phyloP scores from a whole-genome alignment of 2,888 invertebrate species.

The Bibio marci region DNA sequence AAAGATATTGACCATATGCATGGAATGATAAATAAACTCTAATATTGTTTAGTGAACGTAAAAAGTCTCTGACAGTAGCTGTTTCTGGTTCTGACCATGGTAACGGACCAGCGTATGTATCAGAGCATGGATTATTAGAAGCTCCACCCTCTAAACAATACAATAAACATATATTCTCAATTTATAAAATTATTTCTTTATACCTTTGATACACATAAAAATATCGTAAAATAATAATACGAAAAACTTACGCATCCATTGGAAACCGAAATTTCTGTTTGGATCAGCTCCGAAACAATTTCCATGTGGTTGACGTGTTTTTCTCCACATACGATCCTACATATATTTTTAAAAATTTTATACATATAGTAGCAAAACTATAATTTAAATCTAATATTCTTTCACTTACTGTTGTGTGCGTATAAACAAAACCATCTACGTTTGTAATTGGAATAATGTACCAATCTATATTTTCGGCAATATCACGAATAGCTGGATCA shows the following conservation, averaged over 20 bases:
- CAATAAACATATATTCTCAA: slow-evolving; percentile 20
- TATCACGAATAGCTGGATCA: slow-evolving; percentile 33
- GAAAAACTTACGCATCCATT: slow-evolving; percentile 16
- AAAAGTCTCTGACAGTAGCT: slow-evolving; percentile 20
- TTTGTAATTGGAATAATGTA: slow-evolving; percentile 55
- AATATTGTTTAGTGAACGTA: slow-evolving; percentile 16
- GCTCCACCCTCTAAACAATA: slow-evolving; percentile 24
- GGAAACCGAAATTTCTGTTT: slow-evolving; percentile 25
- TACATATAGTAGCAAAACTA: neutral
- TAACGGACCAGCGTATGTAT: slow-evolving; percentile 33
- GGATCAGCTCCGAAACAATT: slow-evolving; percentile 23
- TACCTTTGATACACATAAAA: slow-evolving; percentile 8
- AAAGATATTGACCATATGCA: slow-evolving; percentile 41
- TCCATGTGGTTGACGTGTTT: slow-evolving; percentile 37
- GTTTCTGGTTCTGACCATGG: slow-evolving; percentile 41
- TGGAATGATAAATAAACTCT: slow-evolving; percentile 42
- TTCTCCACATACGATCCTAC: slow-evolving; percentile 46
- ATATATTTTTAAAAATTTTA: no score
- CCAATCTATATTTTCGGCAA: slow-evolving; percentile 55
- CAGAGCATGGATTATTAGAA: slow-evolving; percentile 26
- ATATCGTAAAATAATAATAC: neutral
- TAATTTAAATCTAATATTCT: neutral
- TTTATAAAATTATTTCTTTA: neutral
- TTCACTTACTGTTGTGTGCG: slow-evolving; percentile 38
- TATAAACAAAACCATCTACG: slow-evolving; percentile 57